A percentile compares a stretch with the other conserved stretches of the same genome.
phyloP scores from a whole-genome alignment of 2,888 invertebrate genomes.

The Pollenia amentaria region DNA sequence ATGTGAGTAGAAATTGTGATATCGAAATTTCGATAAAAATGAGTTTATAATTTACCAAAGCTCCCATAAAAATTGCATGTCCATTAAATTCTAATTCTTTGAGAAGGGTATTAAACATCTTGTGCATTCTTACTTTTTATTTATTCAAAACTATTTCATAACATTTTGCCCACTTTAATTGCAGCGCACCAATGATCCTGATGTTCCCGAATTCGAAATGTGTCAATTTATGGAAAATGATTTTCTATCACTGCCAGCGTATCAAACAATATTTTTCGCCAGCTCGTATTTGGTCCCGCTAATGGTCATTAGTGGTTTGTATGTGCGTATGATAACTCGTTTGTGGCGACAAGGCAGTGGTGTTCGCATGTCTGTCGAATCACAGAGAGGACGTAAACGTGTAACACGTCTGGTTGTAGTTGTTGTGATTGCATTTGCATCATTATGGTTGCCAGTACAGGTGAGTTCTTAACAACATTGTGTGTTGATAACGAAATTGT shows the following conservation, averaged over 20 bases:
- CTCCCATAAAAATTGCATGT: no score
- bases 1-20: no score
- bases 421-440: conserved; percentile 95
- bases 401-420: conserved; percentile 96
- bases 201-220: conserved; percentile 71
- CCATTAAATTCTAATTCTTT: background rate
- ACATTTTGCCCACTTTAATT: conserved; percentile 27
- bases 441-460: conserved; percentile 98
- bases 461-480: conserved; percentile 84
- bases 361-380: conserved; percentile 91
- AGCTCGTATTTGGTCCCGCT: conserved; percentile 95
- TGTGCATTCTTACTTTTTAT: background rate
- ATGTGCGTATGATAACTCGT: conserved; percentile 94
- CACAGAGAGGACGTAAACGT: conserved; percentile 91
- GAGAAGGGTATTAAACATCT: background rate
- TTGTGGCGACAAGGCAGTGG: conserved; percentile 93
- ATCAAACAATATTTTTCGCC: conserved; percentile 92
- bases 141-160: background rate
- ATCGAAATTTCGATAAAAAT: no score
- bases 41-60: no score
- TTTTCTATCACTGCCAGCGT: conserved; percentile 83
- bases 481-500: conserved; percentile 16
- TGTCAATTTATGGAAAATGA: conserved; percentile 87
- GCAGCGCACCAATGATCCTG: conserved; percentile 67
- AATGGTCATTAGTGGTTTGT: conserved; percentile 93